Base-by-base conservation (phyloP, 92 coral and sea anemone genomes). In the Palythoa caribaeorum region DNA sequence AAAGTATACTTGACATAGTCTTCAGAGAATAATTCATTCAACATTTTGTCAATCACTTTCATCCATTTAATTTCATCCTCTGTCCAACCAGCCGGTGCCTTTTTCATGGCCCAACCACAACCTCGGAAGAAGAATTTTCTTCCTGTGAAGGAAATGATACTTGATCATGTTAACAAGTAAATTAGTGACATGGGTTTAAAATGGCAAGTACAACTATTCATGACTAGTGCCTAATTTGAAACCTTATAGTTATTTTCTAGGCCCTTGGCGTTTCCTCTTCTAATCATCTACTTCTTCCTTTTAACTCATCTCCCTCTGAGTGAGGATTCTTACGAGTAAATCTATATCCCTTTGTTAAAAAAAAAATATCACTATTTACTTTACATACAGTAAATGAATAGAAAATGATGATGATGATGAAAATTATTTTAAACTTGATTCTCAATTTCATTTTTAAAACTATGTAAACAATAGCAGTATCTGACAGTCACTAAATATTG, bases 21-120 rank as follows among this genome's bases (percentile, higher is more conserved):
- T 54, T 77, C 53, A 39, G 83, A 77, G 40, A 77, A n/a, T 9
- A 77, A 35, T 35, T 48, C n/a, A 3, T 77, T 28, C 10, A 77
- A 51, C 83, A 77, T 8, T 68, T 77, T 35, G 39, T 77, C 63
- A 21, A 77, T 77, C 19, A 77, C 69, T 5, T 77, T 54, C 68
- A 77, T 28, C 83, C 83, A 77, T 77, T 21, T 12, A 35, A 77
- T 69, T 55, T 77, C 83, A 11, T 53, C 65, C 68, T 28, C 50
- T 19, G 83, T 19, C 81, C 81, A 28, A 54, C 36, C 17, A 20
- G 14, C 63, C 19, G 83, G 83, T 53, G 68, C 83, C 65, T 52
- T 77, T 55, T 52, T 77, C 68, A 77, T 77, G 19, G 69, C 83
- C 83, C 83, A 77, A 35, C 83, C 69, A 79, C 73, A 79, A 63